Base-by-base conservation (phyloP, 2,888 invertebrate species). In the Polylopha cassiicola region DNA sequence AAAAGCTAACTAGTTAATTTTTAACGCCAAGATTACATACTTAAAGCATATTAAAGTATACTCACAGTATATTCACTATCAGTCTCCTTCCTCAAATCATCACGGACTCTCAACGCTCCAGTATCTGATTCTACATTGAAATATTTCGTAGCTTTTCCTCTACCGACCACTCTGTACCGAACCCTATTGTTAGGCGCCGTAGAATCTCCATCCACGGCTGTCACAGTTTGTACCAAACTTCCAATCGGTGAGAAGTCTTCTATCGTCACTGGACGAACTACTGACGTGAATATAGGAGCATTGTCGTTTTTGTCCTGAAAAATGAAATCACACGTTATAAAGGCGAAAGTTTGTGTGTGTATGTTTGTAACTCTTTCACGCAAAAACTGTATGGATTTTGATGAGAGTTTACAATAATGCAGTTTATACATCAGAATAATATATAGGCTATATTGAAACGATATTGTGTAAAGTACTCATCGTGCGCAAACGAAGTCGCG, bases 111-210 rank as follows among this genome's bases (percentile, higher is more conserved):
- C 9, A 97, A 79, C 0, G 90, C 89, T 0, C 96, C 97, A 0
- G 91, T 91, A 44, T 95, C 94, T 0, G 93, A 90, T 68, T 96
- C 95, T 4, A 97, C 92, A 52, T 92, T 91, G 85, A 97, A 97
- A 71, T 94, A 96, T 56, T 93, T 93, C 0, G 89, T 86, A 0
- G 95, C 92, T 63, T 94, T 93, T 11, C 93, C 93, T 10, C 93
- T 84, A 0, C 95, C 95, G 3, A 92, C 92, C 33, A 96, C 86
- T 65, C 95, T 94, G 64, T 95, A 96, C 0, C 89, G 81, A 1
- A 89, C 84, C 62, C 92, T 90, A 75, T 95, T 95, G 54, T 93
- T 94, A 0, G 95, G 95, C 0, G 94, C 84, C 0, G 95, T 93
- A 4, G 94, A 94, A 77, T 97, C 96, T 0, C 90, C 89, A 72